These are phyloP conservation scores for Aspiorhynchus laticeps DNA, from an alignment of 2,113 vertebrate genomes.

Conservation along the genomic window DNA sequence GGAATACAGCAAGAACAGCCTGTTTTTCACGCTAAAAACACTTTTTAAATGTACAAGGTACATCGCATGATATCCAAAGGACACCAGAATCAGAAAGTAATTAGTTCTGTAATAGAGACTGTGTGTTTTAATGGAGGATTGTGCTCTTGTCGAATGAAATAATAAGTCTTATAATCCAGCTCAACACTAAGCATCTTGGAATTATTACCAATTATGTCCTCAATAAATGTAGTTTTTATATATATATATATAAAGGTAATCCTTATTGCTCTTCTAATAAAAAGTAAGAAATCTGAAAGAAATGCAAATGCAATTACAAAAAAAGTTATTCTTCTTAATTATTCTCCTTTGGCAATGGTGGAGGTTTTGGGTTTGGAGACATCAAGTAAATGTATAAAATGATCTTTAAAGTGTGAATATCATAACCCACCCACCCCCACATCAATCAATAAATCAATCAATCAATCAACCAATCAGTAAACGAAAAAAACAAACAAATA, in stretches of 20 bases:
- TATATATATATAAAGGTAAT: too few species aligned
- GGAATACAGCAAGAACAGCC: background rate
- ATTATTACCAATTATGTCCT: conserved; percentile 7
- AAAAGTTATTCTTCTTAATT: too few species aligned
- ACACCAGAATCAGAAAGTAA: conserved; percentile 6
- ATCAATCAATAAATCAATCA: too few species aligned
- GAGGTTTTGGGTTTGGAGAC: too few species aligned
- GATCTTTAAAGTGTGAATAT: too few species aligned
- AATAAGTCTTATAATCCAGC: conserved; percentile 15
- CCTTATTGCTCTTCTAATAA: background rate
- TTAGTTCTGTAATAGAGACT: conserved; percentile 8
- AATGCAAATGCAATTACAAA: background rate
- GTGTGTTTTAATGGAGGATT: background rate
- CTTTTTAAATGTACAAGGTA: background rate
- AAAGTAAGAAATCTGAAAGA: background rate
- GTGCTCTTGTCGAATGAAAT: background rate
- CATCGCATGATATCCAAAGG: background rate
- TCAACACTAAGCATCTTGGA: background rate
- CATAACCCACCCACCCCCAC: too few species aligned
- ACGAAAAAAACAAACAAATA: too few species aligned
- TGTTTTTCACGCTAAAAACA: background rate
- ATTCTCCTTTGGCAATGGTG: background rate
- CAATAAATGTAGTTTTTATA: background rate
- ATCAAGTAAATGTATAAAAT: too few species aligned
- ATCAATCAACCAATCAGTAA: too few species aligned